Conservation (phyloP, 2,797 vertebrate genomes). For the Tympanoctomys barrerae region DNA sequence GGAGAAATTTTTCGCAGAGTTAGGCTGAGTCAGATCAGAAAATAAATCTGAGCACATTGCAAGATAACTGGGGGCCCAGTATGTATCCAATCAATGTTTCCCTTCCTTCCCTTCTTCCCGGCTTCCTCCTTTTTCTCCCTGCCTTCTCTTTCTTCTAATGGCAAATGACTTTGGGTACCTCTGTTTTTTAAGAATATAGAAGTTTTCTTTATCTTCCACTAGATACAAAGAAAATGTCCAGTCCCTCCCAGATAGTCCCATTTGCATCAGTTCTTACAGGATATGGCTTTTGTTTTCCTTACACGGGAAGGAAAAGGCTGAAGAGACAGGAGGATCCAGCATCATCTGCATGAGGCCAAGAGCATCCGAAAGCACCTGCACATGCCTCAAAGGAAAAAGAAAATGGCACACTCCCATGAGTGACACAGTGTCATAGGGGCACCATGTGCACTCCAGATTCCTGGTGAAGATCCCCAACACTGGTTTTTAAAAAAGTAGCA, state of each 20-base stretch:
- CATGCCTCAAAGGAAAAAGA: neutral
- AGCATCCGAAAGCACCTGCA: neutral
- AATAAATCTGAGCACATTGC: neutral
- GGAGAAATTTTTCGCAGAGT: neutral
- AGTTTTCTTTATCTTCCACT: constrained; percentile 2
- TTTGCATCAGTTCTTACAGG: neutral
- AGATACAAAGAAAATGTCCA: neutral
- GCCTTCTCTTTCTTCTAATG: neutral
- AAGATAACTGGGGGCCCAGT: neutral
- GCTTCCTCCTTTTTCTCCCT: neutral
- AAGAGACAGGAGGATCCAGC: neutral
- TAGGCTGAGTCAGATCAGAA: neutral
- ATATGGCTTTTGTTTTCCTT: neutral
- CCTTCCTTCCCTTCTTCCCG: neutral
- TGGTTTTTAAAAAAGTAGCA: neutral
- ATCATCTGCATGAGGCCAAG: neutral
- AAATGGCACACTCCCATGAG: neutral
- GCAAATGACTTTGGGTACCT: neutral
- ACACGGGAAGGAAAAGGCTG: neutral
- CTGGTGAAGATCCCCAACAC: neutral
- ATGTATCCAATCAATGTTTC: neutral
- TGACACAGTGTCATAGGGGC: neutral
- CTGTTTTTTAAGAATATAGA: constrained; percentile 25
- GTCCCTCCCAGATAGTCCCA: neutral
- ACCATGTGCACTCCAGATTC: neutral